These are phyloP conservation scores for Psephotus haematonotus DNA, from an alignment of 2,113 vertebrate genomes.

Conservation along the genomic window DNA sequence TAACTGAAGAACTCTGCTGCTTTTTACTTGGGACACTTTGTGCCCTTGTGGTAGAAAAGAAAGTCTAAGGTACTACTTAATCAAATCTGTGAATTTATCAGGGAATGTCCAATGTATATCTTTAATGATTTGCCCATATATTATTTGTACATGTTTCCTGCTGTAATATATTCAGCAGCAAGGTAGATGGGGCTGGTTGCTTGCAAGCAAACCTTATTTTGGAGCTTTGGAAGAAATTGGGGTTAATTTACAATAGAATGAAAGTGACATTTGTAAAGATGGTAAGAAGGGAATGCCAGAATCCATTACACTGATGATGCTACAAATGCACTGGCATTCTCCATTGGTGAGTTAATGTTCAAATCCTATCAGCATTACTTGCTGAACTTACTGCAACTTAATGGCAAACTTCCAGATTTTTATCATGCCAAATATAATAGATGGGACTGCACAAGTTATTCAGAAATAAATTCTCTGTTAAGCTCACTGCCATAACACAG, in stretches of 20 bases:
- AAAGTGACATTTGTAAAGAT: constrained; percentile 80
- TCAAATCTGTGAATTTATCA: constrained; percentile 15
- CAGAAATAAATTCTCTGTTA: background rate
- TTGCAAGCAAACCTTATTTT: constrained; percentile 72
- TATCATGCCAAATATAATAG: constrained; percentile 44
- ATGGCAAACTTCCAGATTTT: constrained; percentile 71
- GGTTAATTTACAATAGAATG: constrained; percentile 80
- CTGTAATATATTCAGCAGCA: constrained; percentile 56
- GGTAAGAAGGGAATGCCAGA: constrained; percentile 74
- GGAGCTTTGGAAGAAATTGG: constrained; percentile 73
- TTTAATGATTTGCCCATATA: constrained; percentile 27
- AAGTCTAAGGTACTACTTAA: background rate
- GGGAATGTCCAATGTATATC: background rate
- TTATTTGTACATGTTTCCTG: constrained; percentile 7
- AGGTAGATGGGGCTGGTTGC: constrained; percentile 62
- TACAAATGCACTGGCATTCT: constrained; percentile 62
- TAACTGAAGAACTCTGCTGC: constrained; percentile 21
- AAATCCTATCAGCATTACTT: constrained; percentile 74
- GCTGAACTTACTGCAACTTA: constrained; percentile 55
- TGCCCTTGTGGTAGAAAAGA: background rate
- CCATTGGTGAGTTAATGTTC: constrained; percentile 70
- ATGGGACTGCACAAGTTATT: background rate
- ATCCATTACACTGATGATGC: constrained; percentile 78
- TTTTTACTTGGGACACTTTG: background rate
- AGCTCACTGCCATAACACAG: background rate